Evolutionary conservation across 2,888 invertebrate species (phyloP).

Genomic region (Tachina fera): DNA sequence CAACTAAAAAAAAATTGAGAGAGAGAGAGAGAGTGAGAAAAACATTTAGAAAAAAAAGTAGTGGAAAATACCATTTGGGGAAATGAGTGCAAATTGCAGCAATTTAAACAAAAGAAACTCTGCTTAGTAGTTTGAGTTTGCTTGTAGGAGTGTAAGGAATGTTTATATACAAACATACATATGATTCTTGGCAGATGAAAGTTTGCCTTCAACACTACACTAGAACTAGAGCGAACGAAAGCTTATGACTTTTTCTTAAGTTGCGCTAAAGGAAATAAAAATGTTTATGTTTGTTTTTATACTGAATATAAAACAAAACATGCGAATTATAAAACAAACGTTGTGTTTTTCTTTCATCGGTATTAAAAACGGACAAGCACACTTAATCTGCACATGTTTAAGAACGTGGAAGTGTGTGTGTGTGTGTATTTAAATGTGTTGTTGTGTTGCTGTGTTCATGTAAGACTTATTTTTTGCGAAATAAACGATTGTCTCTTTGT

Average conservation of each 20-base stretch:
- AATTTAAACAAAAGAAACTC: constrained; percentile 69
- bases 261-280: constrained; percentile 62
- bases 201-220: not conserved
- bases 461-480: constrained; percentile 10
- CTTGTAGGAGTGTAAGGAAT: not conserved
- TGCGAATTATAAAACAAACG: constrained; percentile 38
- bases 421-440: constrained; percentile 12
- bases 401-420: constrained; percentile 6
- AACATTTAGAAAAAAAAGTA: constrained; percentile 26
- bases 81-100: constrained; percentile 70
- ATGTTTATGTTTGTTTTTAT: constrained; percentile 54
- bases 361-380: constrained; percentile 34
- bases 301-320: constrained; percentile 43
- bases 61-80: constrained; percentile 64
- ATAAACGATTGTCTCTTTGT: constrained; percentile 59
- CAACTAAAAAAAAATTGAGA: constrained; percentile 21
- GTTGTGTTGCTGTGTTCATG: constrained; percentile 27
- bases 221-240: constrained; percentile 41
- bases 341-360: constrained; percentile 38
- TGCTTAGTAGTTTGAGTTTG: constrained; percentile 31
- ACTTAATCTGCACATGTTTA: constrained; percentile 48
- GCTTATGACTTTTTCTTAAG: constrained; percentile 66
- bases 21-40: not conserved
- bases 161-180: constrained; percentile 11
- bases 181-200: not conserved